Conservation (phyloP, 2,113 vertebrate genomes). For the Campylomormyrus tamandua region DNA sequence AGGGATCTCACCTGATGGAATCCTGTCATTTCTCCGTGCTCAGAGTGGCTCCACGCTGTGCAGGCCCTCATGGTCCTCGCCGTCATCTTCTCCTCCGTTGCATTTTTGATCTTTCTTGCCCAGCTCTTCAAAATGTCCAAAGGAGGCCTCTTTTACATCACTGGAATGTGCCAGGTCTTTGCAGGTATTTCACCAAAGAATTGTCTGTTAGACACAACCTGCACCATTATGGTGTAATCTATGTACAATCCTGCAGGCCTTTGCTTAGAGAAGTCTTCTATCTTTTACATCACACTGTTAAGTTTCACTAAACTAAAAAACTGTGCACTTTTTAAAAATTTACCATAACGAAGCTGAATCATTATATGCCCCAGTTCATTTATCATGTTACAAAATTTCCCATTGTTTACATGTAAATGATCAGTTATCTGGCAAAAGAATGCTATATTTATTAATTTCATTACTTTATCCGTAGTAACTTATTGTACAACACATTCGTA, state of each 20-base stretch:
- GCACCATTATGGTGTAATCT: background rate
- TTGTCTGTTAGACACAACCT: background rate
- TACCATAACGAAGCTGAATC: background rate
- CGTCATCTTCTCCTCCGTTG: constrained; percentile 73
- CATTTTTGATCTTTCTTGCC: constrained; percentile 80
- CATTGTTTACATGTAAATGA: background rate
- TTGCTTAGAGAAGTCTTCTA: background rate
- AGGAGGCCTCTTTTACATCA: constrained; percentile 82
- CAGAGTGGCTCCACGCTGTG: constrained; percentile 77
- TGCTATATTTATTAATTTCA: background rate
- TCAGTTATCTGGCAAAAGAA: background rate
- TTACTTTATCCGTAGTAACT: background rate
- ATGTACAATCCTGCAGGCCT: background rate
- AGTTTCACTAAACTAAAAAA: background rate
- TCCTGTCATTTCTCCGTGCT: background rate
- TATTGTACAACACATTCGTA: background rate
- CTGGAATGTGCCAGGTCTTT: constrained; percentile 77
- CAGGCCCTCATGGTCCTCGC: constrained; percentile 82
- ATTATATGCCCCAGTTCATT: background rate
- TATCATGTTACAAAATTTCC: background rate
- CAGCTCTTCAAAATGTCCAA: constrained; percentile 80
- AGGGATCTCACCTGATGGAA: background rate
- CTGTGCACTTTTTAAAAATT: background rate
- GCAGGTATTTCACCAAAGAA: constrained; percentile 55
- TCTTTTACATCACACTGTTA: background rate